Evolutionary conservation across 2,888 invertebrate genomes (phyloP).

Genomic region (Nebria salina): DNA sequence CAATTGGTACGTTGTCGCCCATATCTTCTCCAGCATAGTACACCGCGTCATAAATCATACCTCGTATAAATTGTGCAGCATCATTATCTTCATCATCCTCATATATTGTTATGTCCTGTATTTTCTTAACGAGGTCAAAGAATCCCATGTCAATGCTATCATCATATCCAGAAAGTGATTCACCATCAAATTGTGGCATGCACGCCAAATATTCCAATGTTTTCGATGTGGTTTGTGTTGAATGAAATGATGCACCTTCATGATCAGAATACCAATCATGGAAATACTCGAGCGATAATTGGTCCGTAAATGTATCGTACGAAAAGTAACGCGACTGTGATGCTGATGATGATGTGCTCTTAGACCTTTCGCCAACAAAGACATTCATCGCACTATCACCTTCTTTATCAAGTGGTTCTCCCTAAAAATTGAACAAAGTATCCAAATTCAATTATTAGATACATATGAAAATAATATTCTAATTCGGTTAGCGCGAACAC

Average conservation of each 20-base stretch:
- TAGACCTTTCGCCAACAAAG: background rate
- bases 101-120: background rate
- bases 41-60: too few relatives aligned
- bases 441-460: too few relatives aligned
- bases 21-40: too few relatives aligned
- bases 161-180: background rate
- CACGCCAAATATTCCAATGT: background rate
- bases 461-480: too few relatives aligned
- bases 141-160: background rate
- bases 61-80: too few relatives aligned
- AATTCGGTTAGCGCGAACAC: too few relatives aligned
- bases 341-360: background rate
- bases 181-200: background rate
- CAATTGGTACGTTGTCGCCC: too few relatives aligned
- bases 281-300: background rate
- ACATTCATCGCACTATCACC: conserved; percentile 21
- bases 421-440: conserved; percentile 13
- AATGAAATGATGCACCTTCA: background rate
- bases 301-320: background rate
- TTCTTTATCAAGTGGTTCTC: conserved; percentile 30
- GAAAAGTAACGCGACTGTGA: background rate
- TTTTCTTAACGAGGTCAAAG: background rate
- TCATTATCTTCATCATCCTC: too few relatives aligned
- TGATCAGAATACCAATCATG: background rate
- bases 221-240: background rate